Evolutionary conservation across 2,113 vertebrate species (phyloP), one percentile per base, ranked within the genome.

Genomic region (Nematolebias whitei): DNA sequence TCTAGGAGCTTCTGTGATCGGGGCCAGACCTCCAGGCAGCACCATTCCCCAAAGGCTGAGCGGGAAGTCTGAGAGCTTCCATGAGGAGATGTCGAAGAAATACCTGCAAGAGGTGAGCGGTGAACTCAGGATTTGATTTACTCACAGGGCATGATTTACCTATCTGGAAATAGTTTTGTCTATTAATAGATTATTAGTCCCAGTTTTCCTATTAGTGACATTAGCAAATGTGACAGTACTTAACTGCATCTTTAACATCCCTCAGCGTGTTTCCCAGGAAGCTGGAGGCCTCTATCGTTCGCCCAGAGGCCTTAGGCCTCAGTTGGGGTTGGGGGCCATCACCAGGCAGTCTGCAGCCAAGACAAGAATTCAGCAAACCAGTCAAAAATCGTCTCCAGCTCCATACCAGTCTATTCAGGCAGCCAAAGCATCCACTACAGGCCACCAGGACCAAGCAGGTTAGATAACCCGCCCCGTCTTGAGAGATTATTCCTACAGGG

Each of bases 221-320:
- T 29, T 29, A 56, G 18, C 13, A 20, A 11, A 15, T 39, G 35
- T 39, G 32, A 53, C 50, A 29, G 7, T 18, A 18, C 20, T 23
- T 18, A 23, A 39, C 24, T n/a, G 29, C 7, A 3, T 29, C 1
- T 41, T 16, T 41, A n/a, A n/a, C n/a, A n/a, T n/a, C 68, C 11
- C 13, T 16, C 75, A 87, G 73, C 55, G 60, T 26, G 50, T 64
- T 62, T 69, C 69, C 24, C 80, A 86, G 19, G 90, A 91, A 4
- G 82, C 68, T 22, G 87, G 93, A 9, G 90, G 85, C 53, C 91
- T 95, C 67, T 95, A 93, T 74, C 92, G 93, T 14, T 95, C 95
- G 19, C 93, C 97, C 80, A 94, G 96, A 93, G 90, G 94, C 19
- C 90, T 96, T 23, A 95, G 94, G 79, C 96, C 97, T 61, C 97